Percentiles rank a stretch among this genome's conserved stretches.
phyloP scores from a whole-genome alignment of 2,888 invertebrate genomes.

The Abrostola tripartita region DNA sequence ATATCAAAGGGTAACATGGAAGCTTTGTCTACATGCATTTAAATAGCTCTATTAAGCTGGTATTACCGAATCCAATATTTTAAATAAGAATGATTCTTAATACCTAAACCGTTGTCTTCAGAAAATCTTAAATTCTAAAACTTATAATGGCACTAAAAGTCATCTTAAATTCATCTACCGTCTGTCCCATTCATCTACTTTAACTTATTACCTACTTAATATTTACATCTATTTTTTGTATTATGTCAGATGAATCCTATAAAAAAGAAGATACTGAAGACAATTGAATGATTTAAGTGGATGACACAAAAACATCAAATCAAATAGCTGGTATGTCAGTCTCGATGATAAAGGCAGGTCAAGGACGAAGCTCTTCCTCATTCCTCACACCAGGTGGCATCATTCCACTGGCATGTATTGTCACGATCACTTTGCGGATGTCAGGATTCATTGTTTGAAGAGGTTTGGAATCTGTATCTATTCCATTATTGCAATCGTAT shows the following conservation, averaged over 20 bases:
- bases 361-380: slow-evolving; percentile 52
- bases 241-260: too few species aligned
- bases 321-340: slow-evolving; percentile 27
- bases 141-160: too few species aligned
- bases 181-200: too few species aligned
- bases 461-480: background rate
- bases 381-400: slow-evolving; percentile 32
- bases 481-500: too few species aligned
- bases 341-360: slow-evolving; percentile 40
- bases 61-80: too few species aligned
- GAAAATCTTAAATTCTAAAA: too few species aligned
- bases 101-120: too few species aligned
- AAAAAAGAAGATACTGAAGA: background rate
- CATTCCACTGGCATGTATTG: background rate
- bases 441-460: slow-evolving; percentile 32
- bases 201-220: too few species aligned
- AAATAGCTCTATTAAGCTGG: background rate
- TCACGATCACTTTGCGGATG: slow-evolving; percentile 46
- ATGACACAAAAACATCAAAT: slow-evolving; percentile 27
- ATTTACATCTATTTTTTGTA: too few species aligned
- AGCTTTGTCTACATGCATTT: background rate
- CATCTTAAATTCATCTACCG: too few species aligned
- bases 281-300: background rate
- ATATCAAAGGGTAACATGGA: background rate
- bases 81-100: too few species aligned